These are phyloP conservation scores for Porites lobata DNA, from an alignment of 92 coral and sea anemone genomes.

Conservation along the genomic window DNA sequence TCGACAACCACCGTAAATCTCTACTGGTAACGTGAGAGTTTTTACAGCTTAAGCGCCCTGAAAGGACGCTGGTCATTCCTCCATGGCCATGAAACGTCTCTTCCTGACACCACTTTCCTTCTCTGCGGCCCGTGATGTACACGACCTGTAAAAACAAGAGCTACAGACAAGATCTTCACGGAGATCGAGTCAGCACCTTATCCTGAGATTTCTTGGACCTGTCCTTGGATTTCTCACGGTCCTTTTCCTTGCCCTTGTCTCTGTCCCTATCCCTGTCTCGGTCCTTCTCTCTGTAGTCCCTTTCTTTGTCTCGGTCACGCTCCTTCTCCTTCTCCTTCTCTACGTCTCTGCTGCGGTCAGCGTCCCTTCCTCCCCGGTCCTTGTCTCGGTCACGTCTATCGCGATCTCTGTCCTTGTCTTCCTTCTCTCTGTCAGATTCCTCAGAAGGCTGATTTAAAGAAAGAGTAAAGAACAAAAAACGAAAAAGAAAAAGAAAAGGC, in stretches of 20 bases:
- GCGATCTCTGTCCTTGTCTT: conserved; percentile 61
- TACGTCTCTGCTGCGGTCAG: conserved; percentile 63
- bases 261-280: conserved; percentile 69
- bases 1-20: too few relatives aligned
- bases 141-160: conserved; percentile 40
- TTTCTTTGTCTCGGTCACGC: conserved; percentile 79
- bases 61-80: not conserved
- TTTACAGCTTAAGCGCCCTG: not conserved
- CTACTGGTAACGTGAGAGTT: not conserved
- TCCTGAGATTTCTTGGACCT: conserved; percentile 66
- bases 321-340: conserved; percentile 62
- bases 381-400: conserved; percentile 67
- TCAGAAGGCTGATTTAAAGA: conserved; percentile 77
- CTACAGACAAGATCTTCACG: conserved; percentile 35
- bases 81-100: not conserved
- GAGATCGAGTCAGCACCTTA: conserved; percentile 64
- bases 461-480: not conserved
- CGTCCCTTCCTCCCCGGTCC: conserved; percentile 69
- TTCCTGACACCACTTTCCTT: not conserved
- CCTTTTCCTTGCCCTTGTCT: conserved; percentile 59
- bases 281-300: conserved; percentile 66
- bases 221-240: conserved; percentile 58
- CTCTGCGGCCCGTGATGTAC: not conserved
- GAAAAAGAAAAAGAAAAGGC: not conserved
- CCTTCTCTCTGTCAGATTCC: conserved; percentile 93